These are phyloP conservation scores for Cynocephalus volans DNA, from an alignment of 2,113 vertebrate species.

Conservation along the genomic window DNA sequence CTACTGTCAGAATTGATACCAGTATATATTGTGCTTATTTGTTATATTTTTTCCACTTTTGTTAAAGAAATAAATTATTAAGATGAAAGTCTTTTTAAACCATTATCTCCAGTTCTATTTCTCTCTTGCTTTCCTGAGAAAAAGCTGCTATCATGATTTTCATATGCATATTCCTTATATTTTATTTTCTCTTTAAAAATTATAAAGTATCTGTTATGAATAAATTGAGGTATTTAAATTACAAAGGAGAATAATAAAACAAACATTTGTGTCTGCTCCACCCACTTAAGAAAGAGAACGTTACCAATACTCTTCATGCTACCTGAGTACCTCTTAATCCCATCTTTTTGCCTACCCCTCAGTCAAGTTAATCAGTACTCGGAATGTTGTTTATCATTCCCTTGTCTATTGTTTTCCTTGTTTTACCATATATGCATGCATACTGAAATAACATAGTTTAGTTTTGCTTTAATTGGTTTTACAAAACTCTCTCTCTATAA, in stretches of 20 bases:
- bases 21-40: background rate
- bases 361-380: background rate
- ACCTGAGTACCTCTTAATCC: background rate
- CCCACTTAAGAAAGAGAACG: background rate
- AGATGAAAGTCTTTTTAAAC: background rate
- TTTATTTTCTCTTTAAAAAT: background rate
- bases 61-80: background rate
- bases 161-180: background rate
- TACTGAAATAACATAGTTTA: background rate
- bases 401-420: background rate
- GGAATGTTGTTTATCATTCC: background rate
- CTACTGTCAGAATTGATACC: background rate
- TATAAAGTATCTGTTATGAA: background rate
- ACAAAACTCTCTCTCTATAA: background rate
- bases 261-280: background rate
- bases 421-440: background rate
- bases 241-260: background rate
- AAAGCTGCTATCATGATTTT: background rate
- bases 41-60: background rate
- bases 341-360: background rate
- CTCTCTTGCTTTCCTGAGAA: background rate
- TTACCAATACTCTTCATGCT: background rate
- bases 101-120: background rate
- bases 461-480: slow-evolving; percentile 1
- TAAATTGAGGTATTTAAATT: background rate